A percentile compares a stretch with the other conserved stretches of the same genome.
Evolutionary conservation across 2,797 vertebrate genomes (phyloP).

Genomic region (Brotula barbata): DNA sequence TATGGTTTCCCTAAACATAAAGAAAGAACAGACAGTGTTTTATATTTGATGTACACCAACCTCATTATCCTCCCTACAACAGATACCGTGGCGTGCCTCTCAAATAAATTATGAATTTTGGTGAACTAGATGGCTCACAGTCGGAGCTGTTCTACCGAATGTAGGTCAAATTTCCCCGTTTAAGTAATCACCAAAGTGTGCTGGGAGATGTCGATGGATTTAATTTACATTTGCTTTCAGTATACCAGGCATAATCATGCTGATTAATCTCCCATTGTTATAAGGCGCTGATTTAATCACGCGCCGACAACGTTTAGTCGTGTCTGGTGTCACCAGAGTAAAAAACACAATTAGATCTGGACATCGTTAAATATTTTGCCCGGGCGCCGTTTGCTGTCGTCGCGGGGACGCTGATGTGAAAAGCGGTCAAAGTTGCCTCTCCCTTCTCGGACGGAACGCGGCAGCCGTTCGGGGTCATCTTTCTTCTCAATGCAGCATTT

Average conservation of each 20-base stretch:
- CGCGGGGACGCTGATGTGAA: too few relatives aligned
- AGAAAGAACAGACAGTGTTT: too few relatives aligned
- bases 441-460: too few relatives aligned
- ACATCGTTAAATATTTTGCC: neutral
- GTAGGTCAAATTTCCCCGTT: constrained; percentile 5
- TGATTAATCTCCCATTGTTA: neutral
- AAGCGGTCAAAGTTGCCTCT: too few relatives aligned
- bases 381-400: too few relatives aligned
- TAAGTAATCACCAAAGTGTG: neutral
- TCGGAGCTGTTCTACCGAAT: neutral
- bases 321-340: neutral
- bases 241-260: neutral
- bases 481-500: too few relatives aligned
- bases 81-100: neutral
- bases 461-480: too few relatives aligned
- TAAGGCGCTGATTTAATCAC: neutral
- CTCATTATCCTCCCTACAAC: neutral
- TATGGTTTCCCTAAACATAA: too few relatives aligned
- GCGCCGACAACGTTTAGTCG: neutral
- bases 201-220: constrained; percentile 3
- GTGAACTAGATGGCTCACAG: constrained; percentile 7
- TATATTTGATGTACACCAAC: neutral
- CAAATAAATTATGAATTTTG: constrained; percentile 4
- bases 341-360: constrained; percentile 1
- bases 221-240: neutral